Percentiles rank a stretch among this genome's conserved stretches.
Evolutionary conservation across 2,113 vertebrate species (phyloP).

Genomic region (Mobula birostris): DNA sequence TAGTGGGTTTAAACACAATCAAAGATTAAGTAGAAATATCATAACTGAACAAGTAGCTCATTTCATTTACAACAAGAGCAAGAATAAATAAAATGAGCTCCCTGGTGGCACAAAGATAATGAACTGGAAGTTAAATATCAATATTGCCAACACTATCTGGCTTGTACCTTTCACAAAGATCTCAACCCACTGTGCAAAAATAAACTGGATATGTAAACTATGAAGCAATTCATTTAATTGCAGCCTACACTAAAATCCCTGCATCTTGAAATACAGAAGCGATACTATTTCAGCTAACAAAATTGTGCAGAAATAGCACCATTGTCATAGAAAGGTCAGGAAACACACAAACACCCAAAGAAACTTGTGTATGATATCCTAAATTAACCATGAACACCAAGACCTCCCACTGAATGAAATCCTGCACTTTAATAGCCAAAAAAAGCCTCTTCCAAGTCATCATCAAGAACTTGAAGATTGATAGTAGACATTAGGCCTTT

Average conservation of each 20-base stretch:
- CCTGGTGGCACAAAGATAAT: neutral
- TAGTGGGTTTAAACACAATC: constrained; percentile 32
- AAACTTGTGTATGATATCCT: neutral
- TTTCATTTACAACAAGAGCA: neutral
- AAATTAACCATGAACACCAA: constrained; percentile 27
- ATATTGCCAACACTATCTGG: constrained; percentile 21
- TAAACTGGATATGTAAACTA: constrained; percentile 31
- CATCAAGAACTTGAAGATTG: constrained; percentile 10
- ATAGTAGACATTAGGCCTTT: constrained; percentile 16
- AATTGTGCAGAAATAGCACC: constrained; percentile 35
- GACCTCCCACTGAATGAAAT: constrained; percentile 10
- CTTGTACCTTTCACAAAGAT: neutral
- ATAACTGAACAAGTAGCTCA: neutral
- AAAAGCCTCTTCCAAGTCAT: neutral
- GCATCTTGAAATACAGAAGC: constrained; percentile 29
- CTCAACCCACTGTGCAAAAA: constrained; percentile 33
- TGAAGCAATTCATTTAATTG: constrained; percentile 35
- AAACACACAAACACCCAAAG: constrained; percentile 30
- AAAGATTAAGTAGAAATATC: constrained; percentile 24
- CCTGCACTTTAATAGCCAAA: neutral
- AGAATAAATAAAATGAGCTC: neutral
- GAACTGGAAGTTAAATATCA: neutral
- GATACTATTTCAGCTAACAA: constrained; percentile 30
- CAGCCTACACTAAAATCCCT: constrained; percentile 36
- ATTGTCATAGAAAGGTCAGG: constrained; percentile 26